phyloP scores from a whole-genome alignment of 1,140 invertebrate genomes.

The Pissodes strobi region DNA sequence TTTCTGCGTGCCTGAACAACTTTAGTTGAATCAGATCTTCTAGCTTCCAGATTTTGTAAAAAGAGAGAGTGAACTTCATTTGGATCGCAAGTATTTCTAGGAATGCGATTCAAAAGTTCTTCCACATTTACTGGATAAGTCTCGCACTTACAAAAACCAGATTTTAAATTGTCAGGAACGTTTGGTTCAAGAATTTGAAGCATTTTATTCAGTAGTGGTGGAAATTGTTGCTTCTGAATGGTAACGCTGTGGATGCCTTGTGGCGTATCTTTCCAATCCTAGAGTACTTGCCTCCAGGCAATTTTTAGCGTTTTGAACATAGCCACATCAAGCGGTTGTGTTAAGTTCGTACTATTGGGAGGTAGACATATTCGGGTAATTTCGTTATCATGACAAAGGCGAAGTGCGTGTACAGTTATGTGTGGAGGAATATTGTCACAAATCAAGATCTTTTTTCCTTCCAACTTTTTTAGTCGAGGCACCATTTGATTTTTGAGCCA shows the following conservation, averaged over 20 bases:
- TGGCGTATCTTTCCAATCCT: constrained; percentile 16
- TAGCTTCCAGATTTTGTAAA: too few relatives aligned
- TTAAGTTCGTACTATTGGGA: too few relatives aligned
- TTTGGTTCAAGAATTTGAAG: too few relatives aligned
- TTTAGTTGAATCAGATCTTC: too few relatives aligned
- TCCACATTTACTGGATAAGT: background rate
- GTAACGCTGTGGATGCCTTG: too few relatives aligned
- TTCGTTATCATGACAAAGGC: constrained; percentile 3
- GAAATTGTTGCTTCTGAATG: constrained; percentile 2
- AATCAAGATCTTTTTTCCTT: constrained; percentile 4
- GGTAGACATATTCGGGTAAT: background rate
- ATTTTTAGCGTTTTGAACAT: constrained; percentile 16
- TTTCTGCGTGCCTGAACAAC: too few relatives aligned
- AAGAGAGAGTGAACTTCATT: background rate
- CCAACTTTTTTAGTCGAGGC: too few relatives aligned
- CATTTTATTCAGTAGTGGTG: constrained; percentile 5
- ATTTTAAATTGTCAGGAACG: constrained; percentile 9
- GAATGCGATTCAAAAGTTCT: too few relatives aligned
- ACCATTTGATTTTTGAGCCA: too few relatives aligned
- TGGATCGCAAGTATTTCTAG: too few relatives aligned
- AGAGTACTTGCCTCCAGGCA: constrained; percentile 9
- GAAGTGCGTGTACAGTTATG: too few relatives aligned
- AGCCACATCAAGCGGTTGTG: too few relatives aligned
- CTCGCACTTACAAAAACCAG: constrained; percentile 11
- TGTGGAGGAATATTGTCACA: constrained; percentile 20